Percentiles rank a stretch among this genome's conserved stretches.
Conservation (phyloP, 2,113 vertebrate genomes). For the Catharus bicknelli region DNA sequence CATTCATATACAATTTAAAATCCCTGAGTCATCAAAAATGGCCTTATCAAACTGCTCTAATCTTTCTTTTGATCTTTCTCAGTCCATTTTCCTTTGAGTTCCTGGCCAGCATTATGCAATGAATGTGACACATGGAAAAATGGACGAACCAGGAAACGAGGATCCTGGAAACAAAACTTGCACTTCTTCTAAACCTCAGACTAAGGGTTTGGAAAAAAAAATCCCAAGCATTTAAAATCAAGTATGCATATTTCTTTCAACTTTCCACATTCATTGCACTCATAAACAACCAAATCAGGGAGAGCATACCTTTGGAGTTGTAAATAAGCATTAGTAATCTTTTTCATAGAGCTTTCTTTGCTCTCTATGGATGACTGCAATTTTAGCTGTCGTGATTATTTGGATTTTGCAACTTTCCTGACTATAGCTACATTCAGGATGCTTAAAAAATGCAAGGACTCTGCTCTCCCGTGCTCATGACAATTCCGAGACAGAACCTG, state of each 20-base stretch:
- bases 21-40: not conserved
- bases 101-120: not conserved
- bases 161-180: not conserved
- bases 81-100: not conserved
- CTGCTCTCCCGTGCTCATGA: not conserved
- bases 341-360: not conserved
- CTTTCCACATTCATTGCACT: rapidly evolving
- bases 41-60: not conserved
- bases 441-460: not conserved
- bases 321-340: not conserved
- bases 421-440: rapidly evolving
- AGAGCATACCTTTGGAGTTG: not conserved
- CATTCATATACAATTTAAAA: not conserved
- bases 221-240: not conserved
- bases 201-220: not conserved
- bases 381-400: not conserved
- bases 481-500: not conserved
- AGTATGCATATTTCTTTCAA: not conserved
- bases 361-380: not conserved
- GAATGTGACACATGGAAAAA: not conserved
- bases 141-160: not conserved
- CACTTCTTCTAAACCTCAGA: not conserved
- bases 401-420: not conserved
- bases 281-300: not conserved
- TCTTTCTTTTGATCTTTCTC: not conserved